Evolutionary conservation across 2,797 vertebrate genomes (phyloP).

Genomic region (Trichosurus vulpecula): DNA sequence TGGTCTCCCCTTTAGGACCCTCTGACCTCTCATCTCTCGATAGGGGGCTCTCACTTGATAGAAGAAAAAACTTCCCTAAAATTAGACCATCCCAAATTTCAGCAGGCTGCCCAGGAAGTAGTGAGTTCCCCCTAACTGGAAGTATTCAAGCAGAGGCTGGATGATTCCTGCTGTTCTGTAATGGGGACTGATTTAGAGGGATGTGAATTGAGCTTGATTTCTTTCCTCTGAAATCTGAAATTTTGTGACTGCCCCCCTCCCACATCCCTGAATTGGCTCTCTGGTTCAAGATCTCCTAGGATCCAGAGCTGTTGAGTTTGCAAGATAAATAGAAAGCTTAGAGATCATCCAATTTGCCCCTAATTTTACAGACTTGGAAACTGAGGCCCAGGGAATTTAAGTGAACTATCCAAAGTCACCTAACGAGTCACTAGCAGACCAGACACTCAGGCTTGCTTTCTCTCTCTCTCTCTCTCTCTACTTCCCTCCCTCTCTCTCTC

Average conservation of each 20-base stretch:
- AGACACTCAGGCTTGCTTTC: too few species aligned
- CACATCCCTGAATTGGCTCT: accelerated
- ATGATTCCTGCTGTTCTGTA: neutral
- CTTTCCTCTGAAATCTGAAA: neutral
- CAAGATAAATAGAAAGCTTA: neutral
- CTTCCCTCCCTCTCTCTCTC: neutral
- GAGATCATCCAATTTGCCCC: neutral
- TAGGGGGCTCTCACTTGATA: neutral
- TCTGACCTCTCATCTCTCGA: neutral
- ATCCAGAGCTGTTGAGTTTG: neutral
- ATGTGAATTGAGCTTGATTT: neutral
- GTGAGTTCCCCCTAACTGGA: neutral
- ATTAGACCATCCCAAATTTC: neutral
- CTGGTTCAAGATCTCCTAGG: neutral
- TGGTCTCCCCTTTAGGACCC: neutral
- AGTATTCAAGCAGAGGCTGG: neutral
- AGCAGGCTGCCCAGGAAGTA: neutral
- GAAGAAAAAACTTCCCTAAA: neutral
- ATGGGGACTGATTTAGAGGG: neutral
- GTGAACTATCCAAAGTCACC: neutral
- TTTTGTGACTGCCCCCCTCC: neutral
- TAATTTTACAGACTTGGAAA: neutral
- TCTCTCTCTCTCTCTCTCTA: neutral
- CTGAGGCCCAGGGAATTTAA: neutral
- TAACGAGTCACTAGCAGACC: neutral